Evolutionary conservation across 2,113 vertebrate genomes (phyloP), one percentile per base, ranked within the genome.

Genomic region (Gallinago media): DNA sequence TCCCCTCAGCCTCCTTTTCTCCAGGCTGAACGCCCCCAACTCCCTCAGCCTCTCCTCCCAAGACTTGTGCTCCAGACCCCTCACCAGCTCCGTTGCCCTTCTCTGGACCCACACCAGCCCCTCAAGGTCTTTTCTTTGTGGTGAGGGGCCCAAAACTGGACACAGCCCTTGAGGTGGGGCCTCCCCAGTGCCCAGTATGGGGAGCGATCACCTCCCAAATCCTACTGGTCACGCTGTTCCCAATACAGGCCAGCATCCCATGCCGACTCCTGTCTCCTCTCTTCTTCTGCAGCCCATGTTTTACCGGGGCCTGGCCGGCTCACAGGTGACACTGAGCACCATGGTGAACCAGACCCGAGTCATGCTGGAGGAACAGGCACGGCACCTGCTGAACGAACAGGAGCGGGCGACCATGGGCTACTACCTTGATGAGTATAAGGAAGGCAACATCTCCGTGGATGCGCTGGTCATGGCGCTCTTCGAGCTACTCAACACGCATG

Each of bases 401-500:
- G 99, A 99, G 93, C 88, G 98, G 0, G 98, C 98, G 58, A 99
- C 99, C 94, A 99, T 99, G 99, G 98, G 94, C 67, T 99, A 99
- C 98, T 99, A 99, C 96, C 97, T 99, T 90, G 99, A 99, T 17
- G 99, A 99, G 98, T 99, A 99, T 94, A 98, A 98, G 63, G 97
- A 99, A 4, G 98, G 98, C n/a, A 98, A 99, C 94, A 92, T 99
- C 88, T 98, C 99, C 0, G 98, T 99, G 74, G 99, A 99, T 71
- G 98, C 99, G 73, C 98, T 99, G 3, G 98, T 99, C 95, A 99
- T 99, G 98, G 99, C 99, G 0, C 97, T 99, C 87, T 99, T 99
- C 0, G 99, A 99, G 96, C 98, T 99, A n/a, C 98, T 99, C 96
- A 99, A 99, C 98, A 99, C 99, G 0, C 99, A 99, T 0, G 99